Percentiles rank a stretch among this genome's conserved stretches.
Evolutionary conservation across 2,113 vertebrate genomes (phyloP).

Genomic region (Lepisosteus osseus): DNA sequence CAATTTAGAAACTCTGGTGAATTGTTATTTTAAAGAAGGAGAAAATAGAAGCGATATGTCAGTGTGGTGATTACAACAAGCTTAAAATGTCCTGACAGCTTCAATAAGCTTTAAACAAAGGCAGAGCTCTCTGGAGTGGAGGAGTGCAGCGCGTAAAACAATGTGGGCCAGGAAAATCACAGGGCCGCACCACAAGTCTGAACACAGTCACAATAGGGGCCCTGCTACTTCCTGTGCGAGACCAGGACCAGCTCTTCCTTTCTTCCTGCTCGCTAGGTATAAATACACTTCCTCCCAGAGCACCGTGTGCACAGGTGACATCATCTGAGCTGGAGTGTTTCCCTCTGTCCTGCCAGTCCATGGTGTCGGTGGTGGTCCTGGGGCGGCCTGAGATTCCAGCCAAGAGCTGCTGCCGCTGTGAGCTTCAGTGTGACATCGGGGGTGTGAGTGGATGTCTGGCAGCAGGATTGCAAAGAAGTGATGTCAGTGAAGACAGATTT

Average conservation of each 20-base stretch:
- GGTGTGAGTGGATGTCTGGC: too few species aligned
- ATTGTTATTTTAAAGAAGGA: too few species aligned
- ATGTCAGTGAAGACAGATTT: too few species aligned
- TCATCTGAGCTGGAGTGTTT: too few species aligned
- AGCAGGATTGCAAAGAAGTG: too few species aligned
- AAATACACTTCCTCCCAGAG: conserved; percentile 15
- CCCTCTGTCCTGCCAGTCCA: not conserved
- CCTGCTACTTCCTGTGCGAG: not conserved
- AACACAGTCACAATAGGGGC: not conserved
- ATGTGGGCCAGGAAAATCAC: not conserved
- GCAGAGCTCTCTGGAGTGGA: not conserved
- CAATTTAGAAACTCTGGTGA: too few species aligned
- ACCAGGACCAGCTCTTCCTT: not conserved
- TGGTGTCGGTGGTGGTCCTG: not conserved
- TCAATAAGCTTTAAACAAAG: too few species aligned
- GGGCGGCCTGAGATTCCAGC: too few species aligned
- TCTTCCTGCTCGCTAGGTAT: not conserved
- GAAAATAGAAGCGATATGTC: not conserved
- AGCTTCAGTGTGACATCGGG: too few species aligned
- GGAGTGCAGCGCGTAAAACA: not conserved
- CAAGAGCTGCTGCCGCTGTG: too few species aligned
- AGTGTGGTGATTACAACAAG: too few species aligned
- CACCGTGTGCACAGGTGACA: not conserved
- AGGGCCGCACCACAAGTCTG: not conserved
- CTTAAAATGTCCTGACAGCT: not conserved